These are phyloP conservation scores for Tholera decimalis DNA, from an alignment of 2,888 invertebrate species.

Conservation along the genomic window DNA sequence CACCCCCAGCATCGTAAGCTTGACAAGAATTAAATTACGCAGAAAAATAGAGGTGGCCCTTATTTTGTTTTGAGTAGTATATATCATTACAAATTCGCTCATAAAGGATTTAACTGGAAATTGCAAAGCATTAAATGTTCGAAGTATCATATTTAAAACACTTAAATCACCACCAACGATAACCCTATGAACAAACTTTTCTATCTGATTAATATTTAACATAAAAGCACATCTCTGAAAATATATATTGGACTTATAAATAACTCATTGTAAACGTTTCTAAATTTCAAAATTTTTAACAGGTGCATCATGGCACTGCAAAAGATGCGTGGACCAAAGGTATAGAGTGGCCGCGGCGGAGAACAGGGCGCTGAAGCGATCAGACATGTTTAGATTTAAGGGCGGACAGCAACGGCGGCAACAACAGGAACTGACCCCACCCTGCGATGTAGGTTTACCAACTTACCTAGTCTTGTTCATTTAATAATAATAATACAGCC, in stretches of 20 bases:
- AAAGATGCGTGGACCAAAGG: slow-evolving; percentile 92
- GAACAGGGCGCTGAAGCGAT: slow-evolving; percentile 92
- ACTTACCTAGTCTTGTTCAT: neutral
- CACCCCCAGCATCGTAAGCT: too few species aligned
- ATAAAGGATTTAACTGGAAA: neutral
- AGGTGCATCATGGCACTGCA: slow-evolving; percentile 94
- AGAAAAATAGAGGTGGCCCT: too few species aligned
- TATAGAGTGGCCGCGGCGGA: slow-evolving; percentile 92
- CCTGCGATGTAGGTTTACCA: slow-evolving; percentile 83
- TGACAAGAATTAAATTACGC: too few species aligned
- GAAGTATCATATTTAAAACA: slow-evolving; percentile 10
- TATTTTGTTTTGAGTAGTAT: too few species aligned
- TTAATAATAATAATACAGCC: too few species aligned
- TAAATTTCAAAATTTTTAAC: slow-evolving; percentile 41
- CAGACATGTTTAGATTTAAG: slow-evolving; percentile 92
- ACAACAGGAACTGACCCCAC: slow-evolving; percentile 87
- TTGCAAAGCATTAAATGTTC: neutral
- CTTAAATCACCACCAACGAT: neutral
- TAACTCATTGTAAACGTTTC: neutral
- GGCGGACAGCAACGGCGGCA: slow-evolving; percentile 90
- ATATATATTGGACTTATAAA: neutral
- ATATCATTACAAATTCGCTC: too few species aligned
- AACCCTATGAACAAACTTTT: neutral
- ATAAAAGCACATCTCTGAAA: neutral
- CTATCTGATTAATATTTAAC: neutral